These are phyloP conservation scores for Panurus biarmicus DNA, from an alignment of 2,113 vertebrate species.

Conservation along the genomic window DNA sequence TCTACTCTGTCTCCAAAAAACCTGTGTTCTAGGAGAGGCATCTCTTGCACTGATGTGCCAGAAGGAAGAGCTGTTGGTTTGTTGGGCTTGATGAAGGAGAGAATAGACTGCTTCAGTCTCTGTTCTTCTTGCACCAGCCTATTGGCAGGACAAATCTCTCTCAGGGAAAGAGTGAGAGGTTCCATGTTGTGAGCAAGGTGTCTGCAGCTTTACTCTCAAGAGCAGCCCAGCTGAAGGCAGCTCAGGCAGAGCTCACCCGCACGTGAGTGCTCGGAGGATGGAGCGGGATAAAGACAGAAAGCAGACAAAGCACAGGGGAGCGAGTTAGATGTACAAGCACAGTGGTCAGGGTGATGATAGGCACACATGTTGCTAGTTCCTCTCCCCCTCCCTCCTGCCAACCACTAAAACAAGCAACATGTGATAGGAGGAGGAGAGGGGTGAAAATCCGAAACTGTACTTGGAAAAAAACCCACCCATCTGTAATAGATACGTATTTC, in stretches of 20 bases:
- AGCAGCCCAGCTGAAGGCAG: not conserved
- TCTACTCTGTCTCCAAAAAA: not conserved
- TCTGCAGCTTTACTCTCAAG: not conserved
- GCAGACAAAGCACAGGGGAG: constrained; percentile 18
- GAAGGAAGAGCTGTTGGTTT: not conserved
- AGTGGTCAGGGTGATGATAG: constrained; percentile 63
- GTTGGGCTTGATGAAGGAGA: not conserved
- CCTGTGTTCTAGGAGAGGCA: not conserved
- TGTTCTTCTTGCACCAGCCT: not conserved
- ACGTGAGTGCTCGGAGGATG: not conserved
- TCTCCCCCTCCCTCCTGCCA: constrained; percentile 55
- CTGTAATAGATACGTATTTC: constrained; percentile 20
- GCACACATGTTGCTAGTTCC: constrained; percentile 60
- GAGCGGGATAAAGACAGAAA: not conserved
- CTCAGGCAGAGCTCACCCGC: not conserved
- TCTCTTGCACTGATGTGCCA: not conserved
- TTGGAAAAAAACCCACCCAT: not conserved
- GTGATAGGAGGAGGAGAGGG: constrained; percentile 30
- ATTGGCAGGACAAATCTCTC: not conserved
- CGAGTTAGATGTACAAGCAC: not conserved
- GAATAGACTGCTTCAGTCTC: not conserved
- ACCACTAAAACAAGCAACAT: constrained; percentile 54
- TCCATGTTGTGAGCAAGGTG: not conserved
- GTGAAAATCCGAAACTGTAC: not conserved
- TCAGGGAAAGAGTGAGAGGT: not conserved